Evolutionary conservation across 2,888 invertebrate species (phyloP), one percentile per base, ranked within the genome.

Genomic region (Cheilosia soror): DNA sequence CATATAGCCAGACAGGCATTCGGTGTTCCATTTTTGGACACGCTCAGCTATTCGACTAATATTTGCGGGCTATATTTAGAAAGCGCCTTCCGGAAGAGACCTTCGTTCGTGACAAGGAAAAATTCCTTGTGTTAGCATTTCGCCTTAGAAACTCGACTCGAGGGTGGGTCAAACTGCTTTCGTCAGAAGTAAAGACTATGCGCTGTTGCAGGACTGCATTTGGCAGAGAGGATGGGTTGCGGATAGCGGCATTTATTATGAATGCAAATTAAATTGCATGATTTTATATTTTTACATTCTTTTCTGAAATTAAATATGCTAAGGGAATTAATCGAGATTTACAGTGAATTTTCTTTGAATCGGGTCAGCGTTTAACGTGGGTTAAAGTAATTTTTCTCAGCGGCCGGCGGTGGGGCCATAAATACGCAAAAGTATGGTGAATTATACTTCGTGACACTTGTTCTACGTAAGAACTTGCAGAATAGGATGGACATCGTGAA

Each of bases 71-170:
- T 84, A 84, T 60, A 80, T 79, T 84, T 84, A 84, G 84, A 58
- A 31, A 60, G 53, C 69, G 60, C 69, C 57, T 84, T 84, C 69
- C 79, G 63, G 60, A 80, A 80, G 58, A 71, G 79, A 80, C 80
- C 84, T 84, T 84, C 80, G 65, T 79, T 84, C 80, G 84, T 84
- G 84, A 84, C 84, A 80, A 84, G 84, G 84, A 84, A 76, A 66
- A 65, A 80, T 84, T 80, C 66, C 75, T 42, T 66, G 20, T 53
- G 55, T 71, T 68, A 66, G 63, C 65, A 27, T 72, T 82, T 72
- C 27, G 20, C 57, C 49, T 60, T 29, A 49, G 68, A 44, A 57
- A 31, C 57, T 58, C 40, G 29, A 29, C 37, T 9, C 37, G n/a
- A 29, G 31, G 69, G 47, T 69, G 47, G 49, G 25, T 25, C 20